Conservation (phyloP, 1,140 invertebrate genomes). For the Trichonephila clavata region DNA sequence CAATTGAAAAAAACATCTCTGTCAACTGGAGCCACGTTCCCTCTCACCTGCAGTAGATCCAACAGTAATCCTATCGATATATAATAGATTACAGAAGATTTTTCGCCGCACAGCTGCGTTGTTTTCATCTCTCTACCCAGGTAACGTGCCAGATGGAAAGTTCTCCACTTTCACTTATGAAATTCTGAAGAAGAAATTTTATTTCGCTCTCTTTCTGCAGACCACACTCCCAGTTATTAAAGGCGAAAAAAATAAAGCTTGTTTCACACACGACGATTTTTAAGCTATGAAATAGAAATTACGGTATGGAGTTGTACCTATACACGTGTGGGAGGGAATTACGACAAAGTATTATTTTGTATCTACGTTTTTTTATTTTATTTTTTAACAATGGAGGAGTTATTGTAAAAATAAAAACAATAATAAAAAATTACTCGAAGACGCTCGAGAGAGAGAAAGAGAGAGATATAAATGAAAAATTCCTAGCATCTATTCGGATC, state of each 20-base stretch:
- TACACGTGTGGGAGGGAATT: neutral
- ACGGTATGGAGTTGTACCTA: neutral
- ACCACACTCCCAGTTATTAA: neutral
- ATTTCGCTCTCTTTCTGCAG: neutral
- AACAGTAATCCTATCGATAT: constrained; percentile 36
- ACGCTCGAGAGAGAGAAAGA: neutral
- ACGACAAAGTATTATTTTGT: neutral
- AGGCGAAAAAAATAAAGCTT: neutral
- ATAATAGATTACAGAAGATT: constrained; percentile 33
- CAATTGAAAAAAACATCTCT: too few species aligned
- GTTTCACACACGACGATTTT: neutral
- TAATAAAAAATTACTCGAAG: neutral
- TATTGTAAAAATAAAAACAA: neutral
- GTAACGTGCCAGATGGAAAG: constrained; percentile 7
- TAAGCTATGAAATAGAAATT: constrained; percentile 52
- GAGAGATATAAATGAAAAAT: neutral
- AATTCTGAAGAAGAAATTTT: neutral
- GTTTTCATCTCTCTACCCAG: constrained; percentile 19
- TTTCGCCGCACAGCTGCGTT: constrained; percentile 13
- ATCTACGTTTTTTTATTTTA: neutral
- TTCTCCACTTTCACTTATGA: constrained; percentile 25
- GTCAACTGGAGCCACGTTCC: neutral
- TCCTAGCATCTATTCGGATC: neutral
- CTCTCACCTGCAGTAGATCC: neutral
- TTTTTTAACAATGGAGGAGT: neutral